Conservation (phyloP, 2,113 vertebrate genomes). For the Tenebrosternarchus preto region DNA sequence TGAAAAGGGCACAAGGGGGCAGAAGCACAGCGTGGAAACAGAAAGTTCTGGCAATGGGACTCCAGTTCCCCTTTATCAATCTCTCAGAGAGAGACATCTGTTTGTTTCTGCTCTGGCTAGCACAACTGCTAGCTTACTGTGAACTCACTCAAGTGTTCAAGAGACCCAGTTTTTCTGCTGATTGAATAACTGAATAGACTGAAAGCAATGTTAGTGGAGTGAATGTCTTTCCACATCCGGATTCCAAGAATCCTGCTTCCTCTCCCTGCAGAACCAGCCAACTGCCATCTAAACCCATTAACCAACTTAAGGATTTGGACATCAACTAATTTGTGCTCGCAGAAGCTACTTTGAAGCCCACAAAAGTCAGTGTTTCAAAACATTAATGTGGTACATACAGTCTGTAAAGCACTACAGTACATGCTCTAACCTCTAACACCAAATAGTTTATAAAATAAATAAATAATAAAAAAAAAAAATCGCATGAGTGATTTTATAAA, state of each 20-base stretch:
- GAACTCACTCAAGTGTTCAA: slow-evolving; percentile 29
- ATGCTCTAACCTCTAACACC: background rate
- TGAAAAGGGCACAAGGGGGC: slow-evolving; percentile 14
- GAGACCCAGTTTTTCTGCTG: slow-evolving; percentile 16
- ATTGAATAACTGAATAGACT: slow-evolving; percentile 48
- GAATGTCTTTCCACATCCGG: slow-evolving; percentile 10
- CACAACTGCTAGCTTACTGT: background rate
- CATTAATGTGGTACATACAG: background rate
- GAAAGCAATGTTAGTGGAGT: slow-evolving; percentile 36
- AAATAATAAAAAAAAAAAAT: too few species aligned
- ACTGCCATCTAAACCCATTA: slow-evolving; percentile 32
- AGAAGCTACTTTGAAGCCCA: background rate
- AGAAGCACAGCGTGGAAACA: background rate
- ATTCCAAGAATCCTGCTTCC: slow-evolving; percentile 12
- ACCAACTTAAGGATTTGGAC: slow-evolving; percentile 1
- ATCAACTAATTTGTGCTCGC: background rate
- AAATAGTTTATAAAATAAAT: too few species aligned
- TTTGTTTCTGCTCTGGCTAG: slow-evolving; percentile 6
- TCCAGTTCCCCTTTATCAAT: slow-evolving; percentile 21
- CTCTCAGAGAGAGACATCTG: background rate
- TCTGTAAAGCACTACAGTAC: background rate
- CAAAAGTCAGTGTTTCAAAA: slow-evolving; percentile 10
- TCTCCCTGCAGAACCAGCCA: slow-evolving; percentile 24
- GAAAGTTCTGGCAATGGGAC: slow-evolving; percentile 5
- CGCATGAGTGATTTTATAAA: too few species aligned